Evolutionary conservation across 2,888 invertebrate genomes (phyloP).

Genomic region (Iphiclides podalirius): DNA sequence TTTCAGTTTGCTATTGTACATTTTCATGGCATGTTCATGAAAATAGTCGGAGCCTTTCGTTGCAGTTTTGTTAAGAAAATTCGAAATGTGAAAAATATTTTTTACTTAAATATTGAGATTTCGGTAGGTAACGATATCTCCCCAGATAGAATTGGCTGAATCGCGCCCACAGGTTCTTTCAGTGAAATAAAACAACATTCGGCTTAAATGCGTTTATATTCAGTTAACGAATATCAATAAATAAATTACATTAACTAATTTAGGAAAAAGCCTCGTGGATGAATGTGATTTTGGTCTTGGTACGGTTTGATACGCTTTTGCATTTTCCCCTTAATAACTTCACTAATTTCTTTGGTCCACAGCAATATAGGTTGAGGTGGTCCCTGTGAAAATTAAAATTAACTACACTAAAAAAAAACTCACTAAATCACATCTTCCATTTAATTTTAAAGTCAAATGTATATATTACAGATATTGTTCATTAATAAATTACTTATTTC

Average conservation of each 20-base stretch:
- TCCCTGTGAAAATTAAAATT: constrained; percentile 39
- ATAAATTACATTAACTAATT: constrained; percentile 29
- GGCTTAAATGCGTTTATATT: constrained; percentile 25
- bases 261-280: constrained; percentile 69
- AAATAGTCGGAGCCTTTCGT: no score
- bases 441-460: no score
- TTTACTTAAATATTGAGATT: no score
- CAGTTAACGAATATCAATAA: constrained; percentile 28
- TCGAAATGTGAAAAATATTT: no score
- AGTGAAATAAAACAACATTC: constrained; percentile 13
- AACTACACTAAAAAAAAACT: no score
- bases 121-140: no score
- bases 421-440: no score
- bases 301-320: constrained; percentile 48
- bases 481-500: no score
- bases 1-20: constrained; percentile 4
- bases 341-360: constrained; percentile 76
- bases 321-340: constrained; percentile 59
- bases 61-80: no score
- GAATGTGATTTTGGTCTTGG: constrained; percentile 64
- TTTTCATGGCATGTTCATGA: constrained; percentile 1
- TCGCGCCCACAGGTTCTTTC: no score
- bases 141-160: no score
- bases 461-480: constrained; percentile 8
- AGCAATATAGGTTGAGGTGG: constrained; percentile 63